phyloP scores from a whole-genome alignment of 2,797 vertebrate species.

The Enteromius thamalakanensis region DNA sequence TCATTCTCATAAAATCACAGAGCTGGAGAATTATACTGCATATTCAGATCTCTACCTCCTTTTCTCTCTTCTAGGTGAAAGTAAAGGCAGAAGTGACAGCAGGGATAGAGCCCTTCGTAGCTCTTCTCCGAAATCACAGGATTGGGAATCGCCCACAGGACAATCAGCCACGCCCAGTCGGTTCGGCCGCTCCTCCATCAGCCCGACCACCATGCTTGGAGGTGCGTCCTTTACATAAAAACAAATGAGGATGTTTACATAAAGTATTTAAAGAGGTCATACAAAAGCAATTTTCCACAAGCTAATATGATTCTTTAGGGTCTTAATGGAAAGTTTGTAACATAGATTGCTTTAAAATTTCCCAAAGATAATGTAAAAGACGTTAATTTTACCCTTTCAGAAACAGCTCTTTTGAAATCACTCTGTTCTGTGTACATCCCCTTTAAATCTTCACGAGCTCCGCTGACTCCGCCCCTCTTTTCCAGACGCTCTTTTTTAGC shows the following conservation, averaged over 20 bases:
- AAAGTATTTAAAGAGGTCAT: too few species aligned
- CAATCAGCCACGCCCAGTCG: slow-evolving; percentile 75
- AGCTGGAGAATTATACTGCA: neutral
- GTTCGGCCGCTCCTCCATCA: slow-evolving; percentile 84
- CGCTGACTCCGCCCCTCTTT: too few species aligned
- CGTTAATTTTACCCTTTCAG: too few species aligned
- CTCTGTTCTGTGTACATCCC: too few species aligned
- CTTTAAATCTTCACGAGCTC: too few species aligned
- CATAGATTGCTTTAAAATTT: too few species aligned
- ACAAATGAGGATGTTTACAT: neutral
- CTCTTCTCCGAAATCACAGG: slow-evolving; percentile 77
- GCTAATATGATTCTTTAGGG: too few species aligned
- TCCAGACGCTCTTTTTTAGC: too few species aligned
- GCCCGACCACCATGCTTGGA: slow-evolving; percentile 85
- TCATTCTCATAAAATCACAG: neutral
- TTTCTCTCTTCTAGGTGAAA: slow-evolving; percentile 72
- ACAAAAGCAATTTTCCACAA: too few species aligned
- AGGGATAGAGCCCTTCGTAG: slow-evolving; percentile 75
- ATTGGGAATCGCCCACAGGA: slow-evolving; percentile 85
- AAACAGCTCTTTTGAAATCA: too few species aligned
- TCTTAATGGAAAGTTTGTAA: too few species aligned
- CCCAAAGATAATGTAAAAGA: too few species aligned
- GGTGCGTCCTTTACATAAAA: slow-evolving; percentile 59
- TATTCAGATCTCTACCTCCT: neutral
- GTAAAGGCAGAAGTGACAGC: slow-evolving; percentile 83